Percentiles rank a stretch among this genome's conserved stretches.
Evolutionary conservation across 30 jellyfish, hydroid and myxozoan species (phyloP).

Genomic region (Aurelia sp.): DNA sequence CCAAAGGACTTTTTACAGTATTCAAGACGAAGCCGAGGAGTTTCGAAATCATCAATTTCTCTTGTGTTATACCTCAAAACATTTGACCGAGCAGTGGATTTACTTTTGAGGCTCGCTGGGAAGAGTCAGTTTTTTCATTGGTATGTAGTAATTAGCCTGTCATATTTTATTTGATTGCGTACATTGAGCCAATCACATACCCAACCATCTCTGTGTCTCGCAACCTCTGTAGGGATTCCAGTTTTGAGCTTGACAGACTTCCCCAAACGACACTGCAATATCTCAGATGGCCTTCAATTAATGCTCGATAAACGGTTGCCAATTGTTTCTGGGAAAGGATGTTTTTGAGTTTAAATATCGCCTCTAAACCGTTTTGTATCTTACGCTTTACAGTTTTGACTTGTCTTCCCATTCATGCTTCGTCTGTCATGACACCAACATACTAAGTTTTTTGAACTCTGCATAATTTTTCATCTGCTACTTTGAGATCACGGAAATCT

Average conservation of each 20-base stretch:
- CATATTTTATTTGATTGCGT: slow-evolving; percentile 4
- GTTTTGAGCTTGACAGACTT: slow-evolving; percentile 23
- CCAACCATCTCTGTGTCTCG: slow-evolving; percentile 21
- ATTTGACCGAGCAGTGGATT: neutral
- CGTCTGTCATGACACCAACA: slow-evolving; percentile 15
- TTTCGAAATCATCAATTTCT: too few relatives aligned
- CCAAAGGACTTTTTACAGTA: too few relatives aligned
- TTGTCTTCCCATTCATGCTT: slow-evolving; percentile 12
- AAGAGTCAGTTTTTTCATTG: slow-evolving; percentile 6
- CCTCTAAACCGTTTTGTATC: too few relatives aligned
- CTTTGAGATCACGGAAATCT: too few relatives aligned
- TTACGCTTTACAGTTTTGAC: slow-evolving; percentile 24
- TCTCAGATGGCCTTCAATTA: too few relatives aligned
- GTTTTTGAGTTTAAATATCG: too few relatives aligned
- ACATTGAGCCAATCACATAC: too few relatives aligned
- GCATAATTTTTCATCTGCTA: too few relatives aligned
- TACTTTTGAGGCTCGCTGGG: slow-evolving; percentile 1
- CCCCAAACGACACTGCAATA: slow-evolving; percentile 38
- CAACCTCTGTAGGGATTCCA: slow-evolving; percentile 41
- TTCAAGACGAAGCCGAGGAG: too few relatives aligned
- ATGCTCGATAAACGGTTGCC: too few relatives aligned
- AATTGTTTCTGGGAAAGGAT: too few relatives aligned
- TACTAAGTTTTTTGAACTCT: slow-evolving; percentile 5
- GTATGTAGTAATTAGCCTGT: slow-evolving; percentile 6
- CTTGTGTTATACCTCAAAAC: too few relatives aligned